Percentiles rank a stretch among this genome's conserved stretches.
Evolutionary conservation across 2,888 invertebrate species (phyloP).

Genomic region (Drosophila cognata): DNA sequence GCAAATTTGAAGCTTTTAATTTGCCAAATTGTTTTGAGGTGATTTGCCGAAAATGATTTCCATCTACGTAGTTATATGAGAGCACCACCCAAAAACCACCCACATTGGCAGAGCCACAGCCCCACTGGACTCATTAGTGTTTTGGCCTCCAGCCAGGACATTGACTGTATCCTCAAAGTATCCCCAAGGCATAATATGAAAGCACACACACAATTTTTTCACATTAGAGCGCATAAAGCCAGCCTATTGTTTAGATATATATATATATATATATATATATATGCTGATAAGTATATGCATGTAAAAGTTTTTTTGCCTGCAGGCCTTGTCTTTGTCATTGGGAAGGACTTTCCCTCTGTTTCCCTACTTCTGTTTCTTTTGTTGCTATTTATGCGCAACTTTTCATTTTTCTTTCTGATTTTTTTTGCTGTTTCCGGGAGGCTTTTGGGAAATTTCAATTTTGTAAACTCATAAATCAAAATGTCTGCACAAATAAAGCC

Average conservation of each 20-base stretch:
- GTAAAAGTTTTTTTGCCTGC: slow-evolving; percentile 54
- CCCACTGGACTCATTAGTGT: slow-evolving; percentile 61
- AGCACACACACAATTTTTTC: slow-evolving; percentile 13
- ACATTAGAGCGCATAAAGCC: not conserved
- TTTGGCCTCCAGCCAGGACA: slow-evolving; percentile 22
- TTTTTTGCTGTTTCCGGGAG: slow-evolving; percentile 16
- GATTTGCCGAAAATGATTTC: slow-evolving; percentile 7
- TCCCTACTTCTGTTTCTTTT: slow-evolving; percentile 24
- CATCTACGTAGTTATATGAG: slow-evolving; percentile 36
- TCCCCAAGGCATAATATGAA: slow-evolving; percentile 54
- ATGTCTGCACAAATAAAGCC: slow-evolving; percentile 71
- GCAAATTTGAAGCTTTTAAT: slow-evolving; percentile 58
- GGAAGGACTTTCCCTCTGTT: slow-evolving; percentile 9
- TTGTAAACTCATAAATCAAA: slow-evolving; percentile 74
- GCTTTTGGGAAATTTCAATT: slow-evolving; percentile 70
- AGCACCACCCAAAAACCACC: not conserved
- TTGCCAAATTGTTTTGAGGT: slow-evolving; percentile 51
- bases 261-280: slow-evolving; percentile 11
- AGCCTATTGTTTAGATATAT: slow-evolving; percentile 6
- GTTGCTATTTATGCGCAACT: slow-evolving; percentile 37
- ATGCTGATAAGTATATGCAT: slow-evolving; percentile 20
- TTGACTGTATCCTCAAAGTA: slow-evolving; percentile 49
- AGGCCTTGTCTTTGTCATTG: slow-evolving; percentile 69
- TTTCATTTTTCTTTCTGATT: slow-evolving; percentile 24
- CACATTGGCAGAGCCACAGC: not conserved